phyloP scores from a whole-genome alignment of 2,113 vertebrate genomes.

The Odocoileus virginianus region DNA sequence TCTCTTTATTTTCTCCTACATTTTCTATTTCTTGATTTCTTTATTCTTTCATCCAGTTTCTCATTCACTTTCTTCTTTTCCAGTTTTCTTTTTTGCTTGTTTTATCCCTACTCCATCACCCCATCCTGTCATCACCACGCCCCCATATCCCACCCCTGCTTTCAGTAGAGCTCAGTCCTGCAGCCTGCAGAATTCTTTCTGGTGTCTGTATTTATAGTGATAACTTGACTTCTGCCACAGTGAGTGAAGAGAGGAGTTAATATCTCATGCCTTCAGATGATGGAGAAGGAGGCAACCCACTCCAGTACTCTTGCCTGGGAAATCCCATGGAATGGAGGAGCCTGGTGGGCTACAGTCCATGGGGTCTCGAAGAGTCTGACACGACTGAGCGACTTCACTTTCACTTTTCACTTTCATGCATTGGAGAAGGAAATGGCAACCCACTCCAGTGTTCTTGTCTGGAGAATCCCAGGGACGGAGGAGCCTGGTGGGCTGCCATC shows the following conservation, averaged over 20 bases:
- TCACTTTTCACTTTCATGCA: no score
- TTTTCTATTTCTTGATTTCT: not conserved
- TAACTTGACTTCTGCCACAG: constrained; percentile 33
- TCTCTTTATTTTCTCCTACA: not conserved
- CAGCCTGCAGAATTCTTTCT: not conserved
- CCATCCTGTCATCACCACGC: rapidly evolving
- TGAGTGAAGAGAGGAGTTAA: constrained; percentile 26
- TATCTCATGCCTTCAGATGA: not conserved
- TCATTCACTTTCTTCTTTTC: not conserved
- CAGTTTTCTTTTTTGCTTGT: not conserved
- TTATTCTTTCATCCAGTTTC: not conserved
- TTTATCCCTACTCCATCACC: not conserved
- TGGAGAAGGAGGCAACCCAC: no score
- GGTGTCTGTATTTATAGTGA: not conserved
- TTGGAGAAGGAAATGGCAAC: no score
- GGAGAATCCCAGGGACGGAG: no score
- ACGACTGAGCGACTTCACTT: no score
- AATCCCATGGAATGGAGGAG: no score
- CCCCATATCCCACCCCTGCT: not conserved
- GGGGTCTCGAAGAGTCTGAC: no score
- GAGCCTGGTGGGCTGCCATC: no score
- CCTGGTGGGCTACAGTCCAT: no score
- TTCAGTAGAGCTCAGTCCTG: not conserved
- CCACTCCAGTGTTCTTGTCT: no score
- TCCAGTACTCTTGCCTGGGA: no score